Conservation (phyloP, 2,113 vertebrate species). For the Xyliphius kryptos region DNA sequence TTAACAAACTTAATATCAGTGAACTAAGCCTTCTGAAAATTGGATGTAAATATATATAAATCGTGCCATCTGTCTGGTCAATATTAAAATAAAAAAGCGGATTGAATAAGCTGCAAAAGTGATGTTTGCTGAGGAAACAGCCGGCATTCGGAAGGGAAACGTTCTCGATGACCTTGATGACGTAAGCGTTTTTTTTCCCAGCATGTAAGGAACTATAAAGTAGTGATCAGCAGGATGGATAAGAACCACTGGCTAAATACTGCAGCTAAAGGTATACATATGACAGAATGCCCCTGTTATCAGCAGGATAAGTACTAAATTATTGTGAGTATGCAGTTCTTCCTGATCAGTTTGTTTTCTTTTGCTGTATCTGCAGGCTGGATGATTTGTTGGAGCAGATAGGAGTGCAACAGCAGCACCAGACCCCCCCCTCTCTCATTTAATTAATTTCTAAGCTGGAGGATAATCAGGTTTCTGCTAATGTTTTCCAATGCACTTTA, state of each 20-base stretch:
- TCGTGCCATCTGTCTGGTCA: too few relatives aligned
- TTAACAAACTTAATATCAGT: too few relatives aligned
- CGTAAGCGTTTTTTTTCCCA: too few relatives aligned
- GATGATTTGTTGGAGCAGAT: slow-evolving; percentile 53
- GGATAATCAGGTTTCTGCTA: slow-evolving; percentile 70
- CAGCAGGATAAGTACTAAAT: slow-evolving; percentile 38
- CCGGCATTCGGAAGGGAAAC: too few relatives aligned
- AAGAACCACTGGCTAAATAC: slow-evolving; percentile 6
- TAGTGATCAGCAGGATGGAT: slow-evolving; percentile 7
- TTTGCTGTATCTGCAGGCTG: slow-evolving; percentile 40
- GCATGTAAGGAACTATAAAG: not conserved
- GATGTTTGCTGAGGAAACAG: too few relatives aligned
- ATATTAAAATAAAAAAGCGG: too few relatives aligned
- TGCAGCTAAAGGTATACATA: not conserved
- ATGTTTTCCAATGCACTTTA: slow-evolving; percentile 60
- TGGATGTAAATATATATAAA: too few relatives aligned
- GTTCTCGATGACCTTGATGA: too few relatives aligned
- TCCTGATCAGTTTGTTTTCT: slow-evolving; percentile 34
- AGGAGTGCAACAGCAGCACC: slow-evolving; percentile 43
- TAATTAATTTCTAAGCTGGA: slow-evolving; percentile 64
- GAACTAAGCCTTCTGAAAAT: too few relatives aligned
- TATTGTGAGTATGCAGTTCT: slow-evolving; percentile 13
- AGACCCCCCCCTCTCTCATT: slow-evolving; percentile 43
- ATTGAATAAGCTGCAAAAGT: too few relatives aligned
- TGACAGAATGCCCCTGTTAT: slow-evolving; percentile 2